These are phyloP conservation scores for Plodia interpunctella DNA, from an alignment of 1,140 invertebrate species.

Conservation along the genomic window DNA sequence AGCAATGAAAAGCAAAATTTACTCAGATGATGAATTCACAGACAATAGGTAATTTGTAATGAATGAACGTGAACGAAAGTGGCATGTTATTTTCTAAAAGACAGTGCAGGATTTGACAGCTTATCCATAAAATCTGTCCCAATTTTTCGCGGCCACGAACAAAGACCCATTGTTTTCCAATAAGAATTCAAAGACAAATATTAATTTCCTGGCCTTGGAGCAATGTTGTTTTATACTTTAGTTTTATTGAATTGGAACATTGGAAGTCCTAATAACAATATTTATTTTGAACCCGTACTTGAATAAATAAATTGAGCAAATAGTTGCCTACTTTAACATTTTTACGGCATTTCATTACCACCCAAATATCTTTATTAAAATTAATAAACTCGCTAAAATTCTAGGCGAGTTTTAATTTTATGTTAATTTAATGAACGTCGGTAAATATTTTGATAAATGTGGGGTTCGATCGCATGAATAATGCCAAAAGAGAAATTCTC, in stretches of 20 bases:
- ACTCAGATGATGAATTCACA: not conserved
- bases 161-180: not conserved
- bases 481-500: no score
- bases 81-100: not conserved
- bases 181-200: not conserved
- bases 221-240: not conserved
- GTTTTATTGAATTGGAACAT: not conserved
- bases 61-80: not conserved
- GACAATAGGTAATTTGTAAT: not conserved
- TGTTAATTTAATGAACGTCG: no score
- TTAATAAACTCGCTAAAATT: no score
- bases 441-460: no score
- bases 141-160: not conserved
- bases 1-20: no score
- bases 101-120: not conserved
- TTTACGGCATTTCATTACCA: no score
- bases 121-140: not conserved
- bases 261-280: not conserved
- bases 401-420: no score
- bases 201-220: not conserved
- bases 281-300: not conserved
- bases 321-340: no score
- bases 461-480: no score
- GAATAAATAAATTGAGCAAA: no score
- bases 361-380: no score